Conservation (phyloP, 2,113 vertebrate species). For the Electrona antarctica region DNA sequence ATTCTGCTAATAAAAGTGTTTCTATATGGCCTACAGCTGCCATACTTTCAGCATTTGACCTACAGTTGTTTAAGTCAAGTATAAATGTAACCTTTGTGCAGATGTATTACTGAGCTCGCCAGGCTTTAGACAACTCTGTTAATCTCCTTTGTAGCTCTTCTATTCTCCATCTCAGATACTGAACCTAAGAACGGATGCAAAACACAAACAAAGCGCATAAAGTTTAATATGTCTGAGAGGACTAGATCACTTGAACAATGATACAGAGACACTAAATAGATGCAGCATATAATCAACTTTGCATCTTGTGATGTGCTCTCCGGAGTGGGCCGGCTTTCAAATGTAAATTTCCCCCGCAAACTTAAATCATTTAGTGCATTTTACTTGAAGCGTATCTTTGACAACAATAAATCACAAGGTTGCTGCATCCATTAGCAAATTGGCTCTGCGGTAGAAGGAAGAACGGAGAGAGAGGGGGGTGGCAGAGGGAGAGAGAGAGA, state of each 20-base stretch:
- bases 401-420: slow-evolving; percentile 79
- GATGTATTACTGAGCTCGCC: slow-evolving; percentile 41
- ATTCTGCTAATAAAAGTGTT: slow-evolving; percentile 31
- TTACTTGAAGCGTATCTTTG: slow-evolving; percentile 72
- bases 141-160: slow-evolving; percentile 42
- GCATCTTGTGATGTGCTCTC: slow-evolving; percentile 69
- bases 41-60: slow-evolving; percentile 25
- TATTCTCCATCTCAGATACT: slow-evolving; percentile 50
- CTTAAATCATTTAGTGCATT: slow-evolving; percentile 73
- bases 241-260: slow-evolving; percentile 47
- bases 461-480: slow-evolving; percentile 24
- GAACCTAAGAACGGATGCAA: slow-evolving; percentile 53
- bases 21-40: slow-evolving; percentile 12
- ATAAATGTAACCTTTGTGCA: slow-evolving; percentile 51
- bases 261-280: slow-evolving; percentile 73
- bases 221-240: slow-evolving; percentile 71
- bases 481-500: background rate
- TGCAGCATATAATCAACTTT: slow-evolving; percentile 73
- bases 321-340: slow-evolving; percentile 71
- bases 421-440: slow-evolving; percentile 80
- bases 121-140: slow-evolving; percentile 34
- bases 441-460: slow-evolving; percentile 66
- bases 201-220: slow-evolving; percentile 49
- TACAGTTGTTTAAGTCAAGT: slow-evolving; percentile 30
- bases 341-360: slow-evolving; percentile 71